phyloP scores from a whole-genome alignment of 2,888 invertebrate species.

The Dromius quadrimaculatus region DNA sequence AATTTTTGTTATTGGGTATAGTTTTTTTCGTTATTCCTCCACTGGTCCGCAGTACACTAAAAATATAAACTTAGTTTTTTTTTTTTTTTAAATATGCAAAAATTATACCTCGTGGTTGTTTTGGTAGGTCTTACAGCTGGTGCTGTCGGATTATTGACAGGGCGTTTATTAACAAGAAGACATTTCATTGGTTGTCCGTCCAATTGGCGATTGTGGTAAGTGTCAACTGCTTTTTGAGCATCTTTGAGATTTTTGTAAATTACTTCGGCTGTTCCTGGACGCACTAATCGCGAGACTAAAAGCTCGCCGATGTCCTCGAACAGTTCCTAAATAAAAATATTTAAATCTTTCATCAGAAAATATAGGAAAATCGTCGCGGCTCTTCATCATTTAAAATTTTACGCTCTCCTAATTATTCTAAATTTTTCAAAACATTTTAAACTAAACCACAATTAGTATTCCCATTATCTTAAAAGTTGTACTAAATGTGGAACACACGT shows the following conservation, averaged over 20 bases:
- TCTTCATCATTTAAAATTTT: no score
- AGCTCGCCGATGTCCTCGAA: constrained; percentile 94
- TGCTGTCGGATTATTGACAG: constrained; percentile 72
- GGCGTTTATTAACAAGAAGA: constrained; percentile 82
- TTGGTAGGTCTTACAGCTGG: constrained; percentile 64
- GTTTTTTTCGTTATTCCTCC: constrained; percentile 53
- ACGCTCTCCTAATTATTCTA: no score
- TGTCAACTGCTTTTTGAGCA: constrained; percentile 90
- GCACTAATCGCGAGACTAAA: constrained; percentile 84
- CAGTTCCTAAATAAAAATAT: constrained; percentile 87
- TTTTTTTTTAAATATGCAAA: no score
- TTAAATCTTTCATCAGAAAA: no score
- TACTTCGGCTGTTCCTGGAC: constrained; percentile 92
- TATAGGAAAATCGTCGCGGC: no score
- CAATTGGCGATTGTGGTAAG: constrained; percentile 92
- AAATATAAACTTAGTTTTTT: no score
- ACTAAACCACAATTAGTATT: no score
- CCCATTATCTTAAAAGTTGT: no score
- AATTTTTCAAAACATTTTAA: no score
- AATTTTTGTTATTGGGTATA: constrained; percentile 55
- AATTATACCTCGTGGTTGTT: constrained; percentile 47
- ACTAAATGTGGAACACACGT: no score
- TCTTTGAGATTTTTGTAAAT: constrained; percentile 88
- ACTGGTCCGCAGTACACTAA: constrained; percentile 54
- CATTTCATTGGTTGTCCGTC: constrained; percentile 96